These are phyloP conservation scores for Prunella fulvescens DNA, from an alignment of 2,113 vertebrate species.

Conservation along the genomic window DNA sequence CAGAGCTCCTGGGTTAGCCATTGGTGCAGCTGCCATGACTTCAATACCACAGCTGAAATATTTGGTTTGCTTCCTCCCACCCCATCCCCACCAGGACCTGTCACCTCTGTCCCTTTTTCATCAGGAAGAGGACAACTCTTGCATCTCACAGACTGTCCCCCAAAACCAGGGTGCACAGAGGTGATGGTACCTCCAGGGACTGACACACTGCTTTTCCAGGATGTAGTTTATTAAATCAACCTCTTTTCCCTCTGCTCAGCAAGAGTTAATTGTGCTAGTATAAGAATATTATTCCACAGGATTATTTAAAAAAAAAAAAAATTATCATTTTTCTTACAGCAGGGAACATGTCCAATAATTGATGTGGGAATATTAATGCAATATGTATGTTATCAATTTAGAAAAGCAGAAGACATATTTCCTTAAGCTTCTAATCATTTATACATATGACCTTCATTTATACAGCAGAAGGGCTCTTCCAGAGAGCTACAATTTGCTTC, in stretches of 20 bases:
- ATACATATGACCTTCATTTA: slow-evolving; percentile 62
- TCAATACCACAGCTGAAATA: not conserved
- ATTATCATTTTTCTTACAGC: not conserved
- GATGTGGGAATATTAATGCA: slow-evolving; percentile 57
- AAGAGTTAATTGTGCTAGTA: slow-evolving; percentile 7
- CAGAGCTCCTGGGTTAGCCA: not conserved
- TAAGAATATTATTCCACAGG: slow-evolving; percentile 16
- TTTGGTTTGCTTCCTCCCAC: not conserved
- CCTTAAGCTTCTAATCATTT: slow-evolving; percentile 65
- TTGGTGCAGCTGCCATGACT: not conserved
- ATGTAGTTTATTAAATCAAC: not conserved
- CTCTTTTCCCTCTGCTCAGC: not conserved
- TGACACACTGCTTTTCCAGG: not conserved
- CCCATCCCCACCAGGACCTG: not conserved
- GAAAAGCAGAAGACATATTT: slow-evolving; percentile 58
- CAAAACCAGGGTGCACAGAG: not conserved
- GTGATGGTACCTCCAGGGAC: not conserved
- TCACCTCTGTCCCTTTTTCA: not conserved
- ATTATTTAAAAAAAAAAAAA: not conserved
- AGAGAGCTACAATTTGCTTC: slow-evolving; percentile 53
- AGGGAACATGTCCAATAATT: slow-evolving; percentile 44
- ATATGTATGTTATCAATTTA: slow-evolving; percentile 55
- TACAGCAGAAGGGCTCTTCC: slow-evolving; percentile 49
- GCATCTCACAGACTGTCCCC: not conserved
- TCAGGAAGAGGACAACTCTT: not conserved